Conservation (phyloP, 2,113 vertebrate genomes). For the Tauraco erythrolophus region DNA sequence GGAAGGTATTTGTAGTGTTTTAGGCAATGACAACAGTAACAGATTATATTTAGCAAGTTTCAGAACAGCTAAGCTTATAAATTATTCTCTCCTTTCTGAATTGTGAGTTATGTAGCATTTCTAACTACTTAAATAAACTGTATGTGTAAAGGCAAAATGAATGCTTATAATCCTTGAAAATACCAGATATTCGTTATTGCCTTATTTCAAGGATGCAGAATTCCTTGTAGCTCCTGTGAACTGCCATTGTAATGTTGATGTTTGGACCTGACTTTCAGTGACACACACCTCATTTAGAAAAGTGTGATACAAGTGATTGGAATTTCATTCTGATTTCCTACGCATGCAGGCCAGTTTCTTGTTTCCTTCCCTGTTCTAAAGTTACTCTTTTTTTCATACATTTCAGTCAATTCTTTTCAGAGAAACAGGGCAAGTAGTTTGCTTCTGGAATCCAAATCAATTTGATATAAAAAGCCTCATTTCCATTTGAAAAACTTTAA, state of each 20-base stretch:
- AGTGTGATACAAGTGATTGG: not conserved
- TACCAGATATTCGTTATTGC: not conserved
- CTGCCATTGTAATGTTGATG: not conserved
- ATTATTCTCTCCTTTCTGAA: not conserved
- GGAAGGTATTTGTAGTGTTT: not conserved
- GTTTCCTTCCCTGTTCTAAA: not conserved
- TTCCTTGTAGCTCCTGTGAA: not conserved
- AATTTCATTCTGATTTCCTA: not conserved
- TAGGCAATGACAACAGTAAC: not conserved
- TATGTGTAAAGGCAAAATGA: not conserved
- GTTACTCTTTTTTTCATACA: not conserved
- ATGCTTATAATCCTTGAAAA: not conserved
- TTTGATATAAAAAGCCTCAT: conserved; percentile 57
- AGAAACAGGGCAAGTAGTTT: conserved; percentile 14
- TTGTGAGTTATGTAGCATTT: not conserved
- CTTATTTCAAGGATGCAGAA: not conserved
- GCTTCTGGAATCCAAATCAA: conserved; percentile 53
- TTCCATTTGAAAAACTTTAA: conserved; percentile 66
- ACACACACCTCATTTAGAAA: not conserved
- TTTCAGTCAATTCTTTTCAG: conserved; percentile 14
- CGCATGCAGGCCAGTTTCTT: not conserved
- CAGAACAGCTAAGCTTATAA: not conserved
- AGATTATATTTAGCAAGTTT: not conserved
- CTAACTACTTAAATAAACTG: not conserved
- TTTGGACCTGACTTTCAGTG: not conserved